Conservation (phyloP, 1,140 invertebrate species). For the Hyphantria cunea region DNA sequence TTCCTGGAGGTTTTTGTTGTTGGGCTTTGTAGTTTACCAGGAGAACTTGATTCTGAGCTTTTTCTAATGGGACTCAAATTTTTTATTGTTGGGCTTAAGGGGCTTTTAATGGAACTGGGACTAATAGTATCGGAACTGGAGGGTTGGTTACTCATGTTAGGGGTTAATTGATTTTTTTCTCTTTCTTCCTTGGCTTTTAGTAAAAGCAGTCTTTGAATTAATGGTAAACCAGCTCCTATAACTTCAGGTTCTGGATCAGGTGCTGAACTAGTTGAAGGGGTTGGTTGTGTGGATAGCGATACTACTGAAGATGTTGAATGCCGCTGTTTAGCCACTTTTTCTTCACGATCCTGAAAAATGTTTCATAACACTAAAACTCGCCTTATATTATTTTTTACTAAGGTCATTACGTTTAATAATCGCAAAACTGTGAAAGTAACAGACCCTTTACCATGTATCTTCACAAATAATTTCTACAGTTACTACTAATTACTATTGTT, state of each 20-base stretch:
- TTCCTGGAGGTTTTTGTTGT: conserved; percentile 75
- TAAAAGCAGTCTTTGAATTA: conserved; percentile 89
- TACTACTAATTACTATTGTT: no score
- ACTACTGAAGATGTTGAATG: conserved; percentile 69
- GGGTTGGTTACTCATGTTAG: conserved; percentile 68
- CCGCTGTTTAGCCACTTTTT: conserved; percentile 80
- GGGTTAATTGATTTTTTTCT: conserved; percentile 79
- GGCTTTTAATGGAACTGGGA: conserved; percentile 78
- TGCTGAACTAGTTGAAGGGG: conserved; percentile 70
- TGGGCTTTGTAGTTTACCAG: conserved; percentile 76
- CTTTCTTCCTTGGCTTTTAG: conserved; percentile 91
- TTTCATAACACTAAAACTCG: conserved; percentile 14
- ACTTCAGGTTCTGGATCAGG: conserved; percentile 81
- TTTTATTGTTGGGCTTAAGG: conserved; percentile 78
- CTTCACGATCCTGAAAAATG: conserved; percentile 81
- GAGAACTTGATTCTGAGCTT: conserved; percentile 75
- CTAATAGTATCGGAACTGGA: conserved; percentile 80
- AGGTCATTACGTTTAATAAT: no score
- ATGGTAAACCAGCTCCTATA: conserved; percentile 87
- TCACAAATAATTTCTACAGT: no score
- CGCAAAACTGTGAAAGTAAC: no score
- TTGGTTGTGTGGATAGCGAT: conserved; percentile 70
- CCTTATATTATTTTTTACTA: no score
- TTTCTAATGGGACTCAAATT: conserved; percentile 75
- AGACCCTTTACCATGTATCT: no score